Conservation (phyloP, 2,113 vertebrate genomes). For the Petrocephalus zakoni region DNA sequence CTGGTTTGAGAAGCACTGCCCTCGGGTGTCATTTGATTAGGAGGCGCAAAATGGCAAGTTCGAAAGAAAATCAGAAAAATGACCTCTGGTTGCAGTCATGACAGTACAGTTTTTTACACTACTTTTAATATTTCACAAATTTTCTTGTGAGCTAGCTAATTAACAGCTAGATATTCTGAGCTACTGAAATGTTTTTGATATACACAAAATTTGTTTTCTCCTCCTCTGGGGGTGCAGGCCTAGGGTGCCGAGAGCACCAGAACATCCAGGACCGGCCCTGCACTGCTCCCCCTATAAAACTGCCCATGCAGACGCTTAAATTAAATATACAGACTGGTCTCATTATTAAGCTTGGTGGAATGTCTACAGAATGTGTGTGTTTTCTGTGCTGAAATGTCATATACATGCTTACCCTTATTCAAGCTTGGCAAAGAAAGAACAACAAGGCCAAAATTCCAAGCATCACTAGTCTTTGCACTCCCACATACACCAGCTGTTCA, state of each 20-base stretch:
- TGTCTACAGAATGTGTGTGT: neutral
- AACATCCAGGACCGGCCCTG: neutral
- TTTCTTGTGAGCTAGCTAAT: neutral
- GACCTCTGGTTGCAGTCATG: neutral
- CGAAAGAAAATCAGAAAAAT: neutral
- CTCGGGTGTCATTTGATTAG: neutral
- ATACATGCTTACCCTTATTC: neutral
- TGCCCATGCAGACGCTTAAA: neutral
- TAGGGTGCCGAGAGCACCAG: neutral
- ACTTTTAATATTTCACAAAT: neutral
- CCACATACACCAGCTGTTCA: slow-evolving; percentile 49
- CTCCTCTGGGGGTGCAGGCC: neutral
- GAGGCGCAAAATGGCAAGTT: neutral
- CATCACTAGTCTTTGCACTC: slow-evolving; percentile 18
- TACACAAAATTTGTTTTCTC: neutral
- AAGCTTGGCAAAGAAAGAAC: slow-evolving; percentile 7
- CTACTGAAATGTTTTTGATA: neutral
- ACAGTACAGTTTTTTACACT: neutral
- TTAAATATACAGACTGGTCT: neutral
- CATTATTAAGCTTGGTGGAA: neutral
- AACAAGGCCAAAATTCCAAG: slow-evolving; percentile 19
- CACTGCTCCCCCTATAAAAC: neutral
- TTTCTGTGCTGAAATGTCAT: neutral
- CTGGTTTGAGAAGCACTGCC: neutral
- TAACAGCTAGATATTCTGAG: neutral